Evolutionary conservation across 2,113 vertebrate species (phyloP), one percentile per base, ranked within the genome.

Genomic region (Gymnobelideus leadbeateri): DNA sequence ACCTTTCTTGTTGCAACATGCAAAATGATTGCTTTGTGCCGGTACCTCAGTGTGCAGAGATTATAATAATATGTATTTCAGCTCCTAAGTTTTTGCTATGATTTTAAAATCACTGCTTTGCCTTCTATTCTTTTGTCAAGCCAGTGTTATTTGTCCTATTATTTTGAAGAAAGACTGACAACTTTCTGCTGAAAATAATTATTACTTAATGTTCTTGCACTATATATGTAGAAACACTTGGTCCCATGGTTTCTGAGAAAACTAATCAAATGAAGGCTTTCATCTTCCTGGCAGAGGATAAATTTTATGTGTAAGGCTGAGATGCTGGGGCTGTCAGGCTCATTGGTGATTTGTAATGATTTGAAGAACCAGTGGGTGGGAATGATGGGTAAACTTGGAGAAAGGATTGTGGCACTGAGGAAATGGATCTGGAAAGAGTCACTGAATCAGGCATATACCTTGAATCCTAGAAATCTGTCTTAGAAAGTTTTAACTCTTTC

Each of bases 81-180:
- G 97, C 91, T 97, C 91, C 95, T 54, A 98, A 96, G 93, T 97
- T 97, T 96, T 94, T 96, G 53, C 94, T 93, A 47, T 96, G 96
- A 97, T 98, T 98, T 98, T 91, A 97, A 98, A 98, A 98, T 97
- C 96, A 96, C 96, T 98, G 96, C 51, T 98, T 98, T 97, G 43
- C 95, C 96, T 97, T 61, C 47, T 96, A 24, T 97, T 98, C 94
- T 96, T 98, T 98, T 95, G 97, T 61, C 94, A 55, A 25, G 96
- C 91, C 93, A 92, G 37, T 91, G 61, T 90, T 98, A 93, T 98
- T 98, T 97, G 93, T 95, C 96, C 51, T 96, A 97, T 95, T 98
- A 96, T 97, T 96, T 93, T 95, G 92, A 97, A 95, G 91, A 96
- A 98, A 98, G 96, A 97, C 90, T 98, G 98, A 97, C 95, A 97